These are phyloP conservation scores for Chrysina gloriosa DNA, from an alignment of 2,888 invertebrate species.

Conservation along the genomic window DNA sequence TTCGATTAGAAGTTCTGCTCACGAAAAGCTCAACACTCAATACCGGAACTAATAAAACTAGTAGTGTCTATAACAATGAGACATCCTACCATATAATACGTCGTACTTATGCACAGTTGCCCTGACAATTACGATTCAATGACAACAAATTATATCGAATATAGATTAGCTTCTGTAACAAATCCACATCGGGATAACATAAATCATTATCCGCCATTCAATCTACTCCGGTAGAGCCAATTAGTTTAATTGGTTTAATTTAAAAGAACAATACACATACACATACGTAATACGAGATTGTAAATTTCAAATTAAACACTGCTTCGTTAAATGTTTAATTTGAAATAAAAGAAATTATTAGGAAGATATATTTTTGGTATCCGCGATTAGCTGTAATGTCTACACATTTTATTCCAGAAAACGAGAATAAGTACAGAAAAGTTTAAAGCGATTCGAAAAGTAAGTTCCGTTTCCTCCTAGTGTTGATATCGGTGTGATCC, in stretches of 20 bases:
- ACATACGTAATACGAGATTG: too few relatives aligned
- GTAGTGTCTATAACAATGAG: background rate
- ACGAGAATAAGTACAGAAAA: too few relatives aligned
- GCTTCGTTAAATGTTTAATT: too few relatives aligned
- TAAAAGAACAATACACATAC: too few relatives aligned
- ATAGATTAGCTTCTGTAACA: background rate
- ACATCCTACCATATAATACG: background rate
- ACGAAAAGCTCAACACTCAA: background rate
- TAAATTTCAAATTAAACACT: too few relatives aligned
- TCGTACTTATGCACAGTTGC: slow-evolving; percentile 35
- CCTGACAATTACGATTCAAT: slow-evolving; percentile 41
- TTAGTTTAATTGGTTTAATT: background rate
- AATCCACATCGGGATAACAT: background rate
- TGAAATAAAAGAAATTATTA: too few relatives aligned
- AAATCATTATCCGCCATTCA: background rate
- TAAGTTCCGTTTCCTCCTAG: too few relatives aligned
- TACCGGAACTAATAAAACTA: slow-evolving; percentile 25
- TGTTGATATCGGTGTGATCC: too few relatives aligned
- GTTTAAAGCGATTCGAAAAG: too few relatives aligned
- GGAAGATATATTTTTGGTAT: too few relatives aligned
- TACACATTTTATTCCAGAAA: too few relatives aligned
- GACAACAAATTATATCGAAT: slow-evolving; percentile 40
- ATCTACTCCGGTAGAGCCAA: background rate
- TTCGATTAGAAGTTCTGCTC: background rate
- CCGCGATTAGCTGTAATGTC: too few relatives aligned